These are phyloP conservation scores for Eumaeus atala DNA, from an alignment of 1,140 invertebrate genomes.

Conservation along the genomic window DNA sequence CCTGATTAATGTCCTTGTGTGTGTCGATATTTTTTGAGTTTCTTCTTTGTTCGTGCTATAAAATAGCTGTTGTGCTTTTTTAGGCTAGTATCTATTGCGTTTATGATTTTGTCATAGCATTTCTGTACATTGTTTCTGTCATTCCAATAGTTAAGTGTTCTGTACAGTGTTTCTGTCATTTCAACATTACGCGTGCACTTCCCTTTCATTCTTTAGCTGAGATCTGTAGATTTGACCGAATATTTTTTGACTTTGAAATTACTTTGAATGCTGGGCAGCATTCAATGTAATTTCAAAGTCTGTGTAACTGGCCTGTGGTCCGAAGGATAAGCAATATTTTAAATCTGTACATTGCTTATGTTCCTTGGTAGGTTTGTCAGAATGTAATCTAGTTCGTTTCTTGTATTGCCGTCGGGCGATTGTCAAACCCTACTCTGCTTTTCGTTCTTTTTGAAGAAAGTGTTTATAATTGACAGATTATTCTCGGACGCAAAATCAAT, in stretches of 20 bases:
- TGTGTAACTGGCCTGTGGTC: constrained; percentile 13
- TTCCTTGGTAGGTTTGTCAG: constrained; percentile 17
- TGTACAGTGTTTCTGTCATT: constrained; percentile 1
- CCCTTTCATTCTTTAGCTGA: constrained; percentile 21
- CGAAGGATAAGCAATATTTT: constrained; percentile 19
- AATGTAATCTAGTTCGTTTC: constrained; percentile 26
- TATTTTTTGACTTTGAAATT: background rate
- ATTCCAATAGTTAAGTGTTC: constrained; percentile 1
- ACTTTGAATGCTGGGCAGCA: background rate
- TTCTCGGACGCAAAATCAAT: constrained; percentile 25
- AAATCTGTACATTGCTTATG: constrained; percentile 18
- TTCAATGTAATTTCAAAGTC: too few relatives aligned
- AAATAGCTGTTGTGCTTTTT: background rate
- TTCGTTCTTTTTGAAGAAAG: constrained; percentile 26
- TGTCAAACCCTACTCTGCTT: constrained; percentile 27
- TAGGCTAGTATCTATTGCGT: constrained; percentile 9
- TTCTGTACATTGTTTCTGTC: constrained; percentile 5
- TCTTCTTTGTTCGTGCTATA: background rate
- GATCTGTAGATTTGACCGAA: constrained; percentile 13
- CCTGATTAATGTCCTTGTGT: constrained; percentile 16
- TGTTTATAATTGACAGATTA: constrained; percentile 24
- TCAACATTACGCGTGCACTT: constrained; percentile 15
- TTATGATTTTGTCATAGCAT: constrained; percentile 1
- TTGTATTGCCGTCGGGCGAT: constrained; percentile 22
- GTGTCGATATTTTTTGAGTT: constrained; percentile 11